Percentiles rank a stretch among this genome's conserved stretches.
Evolutionary conservation across 2,113 vertebrate genomes (phyloP).

Genomic region (Pelusios castaneus): DNA sequence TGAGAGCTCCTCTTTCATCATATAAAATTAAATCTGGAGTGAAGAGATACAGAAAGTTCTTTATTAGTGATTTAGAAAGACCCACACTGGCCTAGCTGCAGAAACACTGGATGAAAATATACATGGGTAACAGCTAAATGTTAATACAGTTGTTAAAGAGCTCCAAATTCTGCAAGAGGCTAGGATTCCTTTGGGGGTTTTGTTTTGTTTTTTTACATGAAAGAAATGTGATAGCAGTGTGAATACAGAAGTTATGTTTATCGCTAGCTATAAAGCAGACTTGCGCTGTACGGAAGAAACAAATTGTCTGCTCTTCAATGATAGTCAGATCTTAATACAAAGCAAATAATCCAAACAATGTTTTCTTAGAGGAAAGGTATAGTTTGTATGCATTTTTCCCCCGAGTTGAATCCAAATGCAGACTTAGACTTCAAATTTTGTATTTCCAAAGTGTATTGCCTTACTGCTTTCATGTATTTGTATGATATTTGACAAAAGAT

Average conservation of each 20-base stretch:
- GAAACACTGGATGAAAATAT: neutral
- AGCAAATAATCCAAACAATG: neutral
- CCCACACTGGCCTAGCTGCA: neutral
- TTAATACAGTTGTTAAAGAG: neutral
- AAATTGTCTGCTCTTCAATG: neutral
- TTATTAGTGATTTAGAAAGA: constrained; percentile 32
- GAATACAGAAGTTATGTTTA: neutral
- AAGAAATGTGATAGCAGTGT: neutral
- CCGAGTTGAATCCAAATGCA: neutral
- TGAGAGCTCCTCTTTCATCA: constrained; percentile 24
- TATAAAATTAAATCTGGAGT: constrained; percentile 46
- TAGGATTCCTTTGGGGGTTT: neutral
- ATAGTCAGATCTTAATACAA: constrained; percentile 4
- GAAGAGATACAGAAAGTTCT: constrained; percentile 18
- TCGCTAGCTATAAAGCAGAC: neutral
- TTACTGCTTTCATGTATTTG: neutral
- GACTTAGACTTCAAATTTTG: neutral
- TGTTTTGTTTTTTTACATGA: neutral
- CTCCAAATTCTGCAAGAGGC: neutral
- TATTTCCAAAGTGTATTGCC: neutral
- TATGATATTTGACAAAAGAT: no score
- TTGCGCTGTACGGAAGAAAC: neutral
- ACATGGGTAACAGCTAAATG: neutral
- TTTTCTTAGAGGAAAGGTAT: neutral
- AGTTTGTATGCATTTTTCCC: neutral